Evolutionary conservation across 2,113 vertebrate genomes (phyloP).

Genomic region (Vulpes vulpes): DNA sequence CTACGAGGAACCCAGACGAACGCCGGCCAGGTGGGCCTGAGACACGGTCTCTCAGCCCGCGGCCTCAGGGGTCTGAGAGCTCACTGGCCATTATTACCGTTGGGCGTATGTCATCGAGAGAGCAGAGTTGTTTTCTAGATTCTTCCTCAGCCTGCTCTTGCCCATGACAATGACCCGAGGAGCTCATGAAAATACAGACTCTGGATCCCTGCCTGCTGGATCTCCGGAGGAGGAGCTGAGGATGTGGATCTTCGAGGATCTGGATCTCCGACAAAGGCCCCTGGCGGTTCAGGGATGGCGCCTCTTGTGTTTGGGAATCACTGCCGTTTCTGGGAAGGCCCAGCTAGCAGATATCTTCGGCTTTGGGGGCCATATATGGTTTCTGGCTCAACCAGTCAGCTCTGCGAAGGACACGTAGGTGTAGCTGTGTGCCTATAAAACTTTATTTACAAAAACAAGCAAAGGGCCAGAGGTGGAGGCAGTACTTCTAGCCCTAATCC

Average conservation of each 20-base stretch:
- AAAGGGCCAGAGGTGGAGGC: background rate
- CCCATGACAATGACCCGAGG: background rate
- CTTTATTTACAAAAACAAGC: background rate
- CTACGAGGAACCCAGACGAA: background rate
- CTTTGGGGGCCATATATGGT: background rate
- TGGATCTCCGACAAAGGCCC: background rate
- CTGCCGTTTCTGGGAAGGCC: background rate
- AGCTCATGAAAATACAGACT: background rate
- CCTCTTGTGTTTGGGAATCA: background rate
- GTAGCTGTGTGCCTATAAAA: background rate
- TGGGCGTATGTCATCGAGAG: background rate
- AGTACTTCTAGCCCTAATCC: background rate
- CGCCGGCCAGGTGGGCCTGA: background rate
- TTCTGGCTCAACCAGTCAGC: background rate
- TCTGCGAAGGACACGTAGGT: background rate
- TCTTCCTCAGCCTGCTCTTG: background rate
- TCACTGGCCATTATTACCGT: background rate
- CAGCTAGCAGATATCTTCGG: background rate
- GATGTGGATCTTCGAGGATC: background rate
- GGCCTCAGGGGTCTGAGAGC: background rate
- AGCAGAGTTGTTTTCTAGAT: background rate
- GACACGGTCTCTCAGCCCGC: background rate
- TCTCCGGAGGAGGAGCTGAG: background rate
- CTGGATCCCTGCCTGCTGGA: accelerated
- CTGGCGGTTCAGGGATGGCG: accelerated